Evolutionary conservation across 2,113 vertebrate species (phyloP).

Genomic region (Amazona guildingii): DNA sequence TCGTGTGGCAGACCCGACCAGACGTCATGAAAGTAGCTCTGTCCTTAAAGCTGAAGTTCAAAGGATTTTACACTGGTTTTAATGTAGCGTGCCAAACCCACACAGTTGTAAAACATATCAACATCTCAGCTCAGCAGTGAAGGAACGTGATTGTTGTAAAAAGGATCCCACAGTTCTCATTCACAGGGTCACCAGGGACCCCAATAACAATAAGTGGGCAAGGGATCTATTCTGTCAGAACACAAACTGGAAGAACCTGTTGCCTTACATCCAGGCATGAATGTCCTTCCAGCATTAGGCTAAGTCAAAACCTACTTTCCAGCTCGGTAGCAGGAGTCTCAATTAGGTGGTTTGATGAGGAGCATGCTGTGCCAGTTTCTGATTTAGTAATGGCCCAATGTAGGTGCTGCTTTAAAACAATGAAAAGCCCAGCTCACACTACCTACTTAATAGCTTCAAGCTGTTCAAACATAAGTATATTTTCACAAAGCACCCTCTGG

Average conservation of each 20-base stretch:
- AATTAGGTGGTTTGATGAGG: neutral
- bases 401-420: neutral
- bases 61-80: neutral
- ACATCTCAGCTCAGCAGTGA: neutral
- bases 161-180: neutral
- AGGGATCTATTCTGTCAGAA: neutral
- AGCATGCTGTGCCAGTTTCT: neutral
- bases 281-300: neutral
- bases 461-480: neutral
- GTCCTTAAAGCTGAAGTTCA: neutral
- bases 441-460: neutral
- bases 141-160: neutral
- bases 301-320: neutral
- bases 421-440: neutral
- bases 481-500: neutral
- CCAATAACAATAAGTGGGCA: neutral
- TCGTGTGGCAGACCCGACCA: neutral
- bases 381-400: neutral
- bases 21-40: neutral
- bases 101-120: neutral
- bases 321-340: neutral
- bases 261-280: neutral
- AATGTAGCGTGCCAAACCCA: neutral
- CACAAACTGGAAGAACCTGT: neutral
- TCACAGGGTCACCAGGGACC: neutral